Conservation (phyloP, 2,888 invertebrate genomes). For the Punctoribates punctum region DNA sequence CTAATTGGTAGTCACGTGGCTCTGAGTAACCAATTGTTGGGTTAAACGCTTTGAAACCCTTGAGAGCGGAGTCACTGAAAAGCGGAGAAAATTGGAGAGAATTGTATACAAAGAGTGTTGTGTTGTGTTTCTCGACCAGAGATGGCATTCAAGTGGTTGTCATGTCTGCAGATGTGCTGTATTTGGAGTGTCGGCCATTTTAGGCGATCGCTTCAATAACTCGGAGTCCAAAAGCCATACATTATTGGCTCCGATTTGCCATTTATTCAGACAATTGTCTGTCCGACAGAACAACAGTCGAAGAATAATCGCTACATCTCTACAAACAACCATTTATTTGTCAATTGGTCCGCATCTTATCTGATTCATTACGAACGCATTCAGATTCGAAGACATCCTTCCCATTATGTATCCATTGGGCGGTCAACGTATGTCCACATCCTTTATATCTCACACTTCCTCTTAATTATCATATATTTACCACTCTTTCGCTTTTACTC, state of each 20-base stretch:
- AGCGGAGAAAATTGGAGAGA: neutral
- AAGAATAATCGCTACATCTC: neutral
- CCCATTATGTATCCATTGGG: conserved; percentile 39
- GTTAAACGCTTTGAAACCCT: too few relatives aligned
- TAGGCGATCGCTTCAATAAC: neutral
- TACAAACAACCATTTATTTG: neutral
- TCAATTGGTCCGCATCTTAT: conserved; percentile 34
- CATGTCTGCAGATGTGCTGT: conserved; percentile 15
- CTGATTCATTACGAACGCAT: conserved; percentile 41
- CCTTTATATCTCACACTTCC: too few relatives aligned
- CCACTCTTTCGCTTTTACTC: too few relatives aligned
- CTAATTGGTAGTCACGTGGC: too few relatives aligned
- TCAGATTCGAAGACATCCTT: conserved; percentile 42
- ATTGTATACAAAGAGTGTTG: neutral
- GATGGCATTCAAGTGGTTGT: neutral
- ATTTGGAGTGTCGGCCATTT: conserved; percentile 14
- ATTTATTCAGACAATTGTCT: neutral
- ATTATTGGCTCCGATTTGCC: neutral
- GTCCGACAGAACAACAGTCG: neutral
- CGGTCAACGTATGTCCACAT: conserved; percentile 33
- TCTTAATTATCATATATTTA: too few relatives aligned
- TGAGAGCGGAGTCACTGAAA: too few relatives aligned
- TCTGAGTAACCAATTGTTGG: too few relatives aligned
- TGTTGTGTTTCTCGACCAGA: neutral
- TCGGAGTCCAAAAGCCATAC: neutral